These are phyloP conservation scores for Tautogolabrus adspersus DNA, from an alignment of 2,113 vertebrate genomes.

Conservation along the genomic window DNA sequence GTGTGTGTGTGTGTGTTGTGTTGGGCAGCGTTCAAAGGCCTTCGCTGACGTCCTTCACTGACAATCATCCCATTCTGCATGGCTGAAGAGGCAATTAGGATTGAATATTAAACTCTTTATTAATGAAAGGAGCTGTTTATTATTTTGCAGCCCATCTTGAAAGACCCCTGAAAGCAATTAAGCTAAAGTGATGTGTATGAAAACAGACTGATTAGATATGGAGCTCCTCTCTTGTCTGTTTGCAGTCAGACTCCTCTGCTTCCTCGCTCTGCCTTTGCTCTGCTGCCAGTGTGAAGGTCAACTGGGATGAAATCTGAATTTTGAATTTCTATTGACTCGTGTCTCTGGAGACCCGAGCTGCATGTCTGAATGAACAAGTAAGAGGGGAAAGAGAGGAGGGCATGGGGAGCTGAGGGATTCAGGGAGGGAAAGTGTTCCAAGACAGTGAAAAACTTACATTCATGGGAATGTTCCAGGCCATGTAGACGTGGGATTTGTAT, in stretches of 20 bases:
- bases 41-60: constrained; percentile 54
- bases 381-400: constrained; percentile 2
- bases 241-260: constrained; percentile 25
- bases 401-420: not conserved
- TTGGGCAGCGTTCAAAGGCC: constrained; percentile 9
- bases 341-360: constrained; percentile 31
- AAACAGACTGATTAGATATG: constrained; percentile 64
- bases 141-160: constrained; percentile 62
- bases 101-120: constrained; percentile 66
- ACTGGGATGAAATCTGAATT: constrained; percentile 72
- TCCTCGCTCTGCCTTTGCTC: constrained; percentile 28
- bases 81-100: constrained; percentile 59
- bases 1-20: constrained; percentile 9
- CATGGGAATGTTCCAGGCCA: constrained; percentile 99
- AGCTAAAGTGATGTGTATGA: constrained; percentile 61
- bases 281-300: constrained; percentile 70
- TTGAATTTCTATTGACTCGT: constrained; percentile 63
- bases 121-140: constrained; percentile 72
- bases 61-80: constrained; percentile 54
- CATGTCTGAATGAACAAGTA: constrained; percentile 59
- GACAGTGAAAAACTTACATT: constrained; percentile 84
- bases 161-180: constrained; percentile 77
- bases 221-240: constrained; percentile 50
- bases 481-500: constrained; percentile 98
- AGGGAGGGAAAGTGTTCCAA: constrained; percentile 7